phyloP scores from a whole-genome alignment of 2,797 vertebrate species.

The Sorex maritimensis region DNA sequence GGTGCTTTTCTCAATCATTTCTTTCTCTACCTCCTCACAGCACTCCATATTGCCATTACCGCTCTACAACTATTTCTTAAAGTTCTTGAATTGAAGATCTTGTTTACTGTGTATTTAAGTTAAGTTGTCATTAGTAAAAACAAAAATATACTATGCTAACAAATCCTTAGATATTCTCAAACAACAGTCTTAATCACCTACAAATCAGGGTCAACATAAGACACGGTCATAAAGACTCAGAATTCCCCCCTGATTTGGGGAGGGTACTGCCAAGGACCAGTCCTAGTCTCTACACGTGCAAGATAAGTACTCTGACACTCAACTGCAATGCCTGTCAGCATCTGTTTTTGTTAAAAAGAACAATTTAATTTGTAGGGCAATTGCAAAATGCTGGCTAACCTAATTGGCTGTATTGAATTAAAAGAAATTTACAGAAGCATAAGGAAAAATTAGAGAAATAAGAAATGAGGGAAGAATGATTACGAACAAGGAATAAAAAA shows the following conservation, averaged over 20 bases:
- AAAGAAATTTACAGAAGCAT: conserved; percentile 8
- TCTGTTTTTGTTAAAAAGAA: conserved; percentile 45
- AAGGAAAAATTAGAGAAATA: conserved; percentile 16
- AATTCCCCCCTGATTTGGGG: background rate
- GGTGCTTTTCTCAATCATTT: background rate
- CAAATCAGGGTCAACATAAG: conserved; percentile 23
- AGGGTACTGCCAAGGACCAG: too few relatives aligned
- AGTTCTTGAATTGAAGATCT: conserved; percentile 3
- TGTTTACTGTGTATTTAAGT: background rate
- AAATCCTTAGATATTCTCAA: background rate
- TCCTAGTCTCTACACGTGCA: too few relatives aligned
- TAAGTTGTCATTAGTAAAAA: conserved; percentile 25
- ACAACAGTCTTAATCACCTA: background rate
- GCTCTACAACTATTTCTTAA: background rate
- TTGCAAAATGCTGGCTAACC: background rate
- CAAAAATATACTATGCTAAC: background rate
- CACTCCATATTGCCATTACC: background rate
- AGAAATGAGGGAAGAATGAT: background rate
- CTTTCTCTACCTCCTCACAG: background rate
- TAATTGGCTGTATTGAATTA: background rate
- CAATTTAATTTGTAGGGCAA: conserved; percentile 23
- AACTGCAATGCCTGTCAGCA: background rate
- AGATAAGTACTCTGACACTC: too few relatives aligned
- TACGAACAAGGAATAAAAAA: conserved; percentile 54
- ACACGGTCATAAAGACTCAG: background rate